Conservation (phyloP, 1,140 invertebrate species). For the Heliconius hewitsoni region DNA sequence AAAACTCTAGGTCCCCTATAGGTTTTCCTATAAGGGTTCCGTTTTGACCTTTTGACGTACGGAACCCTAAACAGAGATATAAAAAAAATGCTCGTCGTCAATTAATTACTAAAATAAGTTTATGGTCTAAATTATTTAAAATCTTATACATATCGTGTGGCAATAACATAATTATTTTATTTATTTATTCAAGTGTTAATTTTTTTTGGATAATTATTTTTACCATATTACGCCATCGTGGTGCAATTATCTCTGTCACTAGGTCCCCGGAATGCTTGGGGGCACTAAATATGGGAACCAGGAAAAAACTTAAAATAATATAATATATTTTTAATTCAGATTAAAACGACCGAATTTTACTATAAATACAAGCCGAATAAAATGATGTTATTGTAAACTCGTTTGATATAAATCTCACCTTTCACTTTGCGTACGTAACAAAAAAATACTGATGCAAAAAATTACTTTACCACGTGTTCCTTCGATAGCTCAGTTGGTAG, state of each 20-base stretch:
- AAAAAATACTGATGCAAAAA: constrained; percentile 10
- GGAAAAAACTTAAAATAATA: too few relatives aligned
- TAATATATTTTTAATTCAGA: too few relatives aligned
- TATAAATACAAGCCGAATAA: not conserved
- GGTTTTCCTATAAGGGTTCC: too few relatives aligned
- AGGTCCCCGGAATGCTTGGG: too few relatives aligned
- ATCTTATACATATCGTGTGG: not conserved
- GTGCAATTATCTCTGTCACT: not conserved
- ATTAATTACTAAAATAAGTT: not conserved
- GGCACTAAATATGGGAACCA: too few relatives aligned
- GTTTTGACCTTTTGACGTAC: too few relatives aligned
- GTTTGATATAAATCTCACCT: not conserved
- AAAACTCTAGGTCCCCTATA: too few relatives aligned
- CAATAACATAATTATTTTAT: not conserved
- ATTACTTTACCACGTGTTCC: constrained; percentile 33
- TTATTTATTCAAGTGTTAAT: not conserved
- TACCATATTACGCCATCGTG: not conserved
- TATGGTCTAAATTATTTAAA: not conserved
- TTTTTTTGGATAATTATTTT: not conserved
- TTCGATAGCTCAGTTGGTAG: constrained; percentile 81
- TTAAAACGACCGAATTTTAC: not conserved
- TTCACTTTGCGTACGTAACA: constrained; percentile 20
- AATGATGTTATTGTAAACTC: not conserved
- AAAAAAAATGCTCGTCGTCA: too few relatives aligned
- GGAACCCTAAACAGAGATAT: too few relatives aligned